Evolutionary conservation across 2,797 vertebrate genomes (phyloP), one percentile per base, ranked within the genome.

Genomic region (Salmo trutta): DNA sequence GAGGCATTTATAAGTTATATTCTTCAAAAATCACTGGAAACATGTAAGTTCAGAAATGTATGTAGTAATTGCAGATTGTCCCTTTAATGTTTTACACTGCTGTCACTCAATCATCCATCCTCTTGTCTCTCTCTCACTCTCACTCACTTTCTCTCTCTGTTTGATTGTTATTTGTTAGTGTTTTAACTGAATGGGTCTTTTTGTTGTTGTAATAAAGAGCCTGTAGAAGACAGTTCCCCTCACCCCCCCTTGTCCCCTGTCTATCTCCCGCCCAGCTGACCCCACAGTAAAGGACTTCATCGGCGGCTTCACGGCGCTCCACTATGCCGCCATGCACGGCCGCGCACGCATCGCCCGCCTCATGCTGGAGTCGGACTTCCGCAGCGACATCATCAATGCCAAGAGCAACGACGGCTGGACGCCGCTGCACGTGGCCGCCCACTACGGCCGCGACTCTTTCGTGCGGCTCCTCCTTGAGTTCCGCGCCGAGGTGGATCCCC

Each of bases 391-490:
- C 75, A 99, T 99, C 71, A 98, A 99, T 0, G 97, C 98, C 12
- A 99, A 98, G 88, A 99, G 98, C 94, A 99, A 98, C 2, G 98
- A 99, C 0, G 98, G 98, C 80, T 99, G 98, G 98, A 99, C 98
- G 7, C 97, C 98, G 27, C 94, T 99, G 71, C 98, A 99, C 0
- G 98, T 99, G 89, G 98, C 98, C 0, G 98, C 98, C n/a, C 97
- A 99, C 92, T 99, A 99, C 0, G 98, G 98, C 52, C 94, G 98
- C 4, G 97, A 99, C 93, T 98, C 98, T 0, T 99, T 99, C 15
- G 97, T 99, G 71, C 96, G 96, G 2, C 96, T 99, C 77, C 96
- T 99, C 3, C 93, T 99, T 75, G 98, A 99, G 94, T 98, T 99
- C 94, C 95, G 96, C 90, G 98, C 98, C 0, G 96, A 97, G 86